Evolutionary conservation across 2,113 vertebrate genomes (phyloP).

Genomic region (Chaetops frenatus): DNA sequence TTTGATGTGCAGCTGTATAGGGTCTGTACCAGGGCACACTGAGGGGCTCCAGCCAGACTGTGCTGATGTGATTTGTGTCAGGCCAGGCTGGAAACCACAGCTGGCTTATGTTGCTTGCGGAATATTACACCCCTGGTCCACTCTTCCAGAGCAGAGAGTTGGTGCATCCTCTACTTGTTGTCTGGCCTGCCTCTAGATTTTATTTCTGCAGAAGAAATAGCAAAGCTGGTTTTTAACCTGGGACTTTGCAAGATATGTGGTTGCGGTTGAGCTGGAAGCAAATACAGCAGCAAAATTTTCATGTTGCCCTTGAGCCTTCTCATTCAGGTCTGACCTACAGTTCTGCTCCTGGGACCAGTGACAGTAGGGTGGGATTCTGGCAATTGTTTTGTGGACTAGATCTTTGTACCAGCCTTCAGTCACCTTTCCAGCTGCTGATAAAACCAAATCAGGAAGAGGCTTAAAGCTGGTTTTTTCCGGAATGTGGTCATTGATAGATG

Average conservation of each 20-base stretch:
- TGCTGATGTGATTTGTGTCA: not conserved
- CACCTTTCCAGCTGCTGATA: not conserved
- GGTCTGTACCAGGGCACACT: accelerated
- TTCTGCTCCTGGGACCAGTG: not conserved
- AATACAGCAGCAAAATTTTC: not conserved
- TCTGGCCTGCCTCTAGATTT: not conserved
- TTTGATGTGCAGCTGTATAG: not conserved
- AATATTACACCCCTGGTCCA: accelerated
- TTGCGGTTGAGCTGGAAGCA: not conserved
- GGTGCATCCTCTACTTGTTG: not conserved
- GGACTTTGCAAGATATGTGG: not conserved
- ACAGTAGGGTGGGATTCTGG: not conserved
- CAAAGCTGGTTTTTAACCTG: not conserved
- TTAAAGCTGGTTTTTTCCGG: not conserved
- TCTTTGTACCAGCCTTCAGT: not conserved
- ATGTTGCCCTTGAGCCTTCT: not conserved
- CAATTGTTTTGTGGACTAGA: not conserved
- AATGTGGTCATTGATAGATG: not conserved
- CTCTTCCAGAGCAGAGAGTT: not conserved
- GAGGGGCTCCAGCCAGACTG: not conserved
- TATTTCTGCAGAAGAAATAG: not conserved
- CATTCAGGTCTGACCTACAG: not conserved
- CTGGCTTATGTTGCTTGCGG: not conserved
- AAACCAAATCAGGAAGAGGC: not conserved
- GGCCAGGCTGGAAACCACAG: not conserved